A percentile compares a stretch with the other conserved stretches of the same genome.
phyloP scores from a whole-genome alignment of 1,140 invertebrate species.

The Aethina tumida region DNA sequence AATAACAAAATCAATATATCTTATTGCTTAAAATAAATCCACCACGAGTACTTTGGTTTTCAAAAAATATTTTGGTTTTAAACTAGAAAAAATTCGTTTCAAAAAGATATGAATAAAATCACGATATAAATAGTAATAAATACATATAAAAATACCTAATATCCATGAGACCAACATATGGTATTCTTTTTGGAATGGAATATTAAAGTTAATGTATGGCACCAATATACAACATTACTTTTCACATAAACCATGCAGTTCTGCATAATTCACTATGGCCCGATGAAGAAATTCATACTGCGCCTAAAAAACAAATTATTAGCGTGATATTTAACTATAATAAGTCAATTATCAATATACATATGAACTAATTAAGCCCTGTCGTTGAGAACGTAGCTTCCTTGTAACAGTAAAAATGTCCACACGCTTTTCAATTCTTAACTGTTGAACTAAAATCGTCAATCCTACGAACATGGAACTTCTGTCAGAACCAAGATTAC shows the following conservation, averaged over 20 bases:
- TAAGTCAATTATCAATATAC: slow-evolving; percentile 47
- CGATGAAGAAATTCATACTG: slow-evolving; percentile 88
- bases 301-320: slow-evolving; percentile 47
- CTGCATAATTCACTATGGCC: slow-evolving; percentile 80
- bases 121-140: slow-evolving; percentile 17
- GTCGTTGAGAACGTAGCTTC: slow-evolving; percentile 74
- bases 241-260: slow-evolving; percentile 62
- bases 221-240: slow-evolving; percentile 21
- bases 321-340: background rate
- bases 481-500: slow-evolving; percentile 73
- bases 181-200: slow-evolving; percentile 21
- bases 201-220: slow-evolving; percentile 15
- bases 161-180: slow-evolving; percentile 18
- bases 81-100: slow-evolving; percentile 19
- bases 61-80: slow-evolving; percentile 21
- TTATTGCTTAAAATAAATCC: slow-evolving; percentile 12
- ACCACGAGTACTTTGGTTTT: slow-evolving; percentile 24
- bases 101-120: slow-evolving; percentile 13
- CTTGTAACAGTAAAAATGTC: slow-evolving; percentile 77
- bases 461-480: slow-evolving; percentile 83
- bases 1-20: too few relatives aligned
- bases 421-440: slow-evolving; percentile 69
- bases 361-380: slow-evolving; percentile 71
- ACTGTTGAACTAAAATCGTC: slow-evolving; percentile 73
- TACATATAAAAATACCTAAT: slow-evolving; percentile 26